Percentiles rank a stretch among this genome's conserved stretches.
phyloP scores from a whole-genome alignment of 1,140 invertebrate genomes.

The Conopomorpha cramerella region DNA sequence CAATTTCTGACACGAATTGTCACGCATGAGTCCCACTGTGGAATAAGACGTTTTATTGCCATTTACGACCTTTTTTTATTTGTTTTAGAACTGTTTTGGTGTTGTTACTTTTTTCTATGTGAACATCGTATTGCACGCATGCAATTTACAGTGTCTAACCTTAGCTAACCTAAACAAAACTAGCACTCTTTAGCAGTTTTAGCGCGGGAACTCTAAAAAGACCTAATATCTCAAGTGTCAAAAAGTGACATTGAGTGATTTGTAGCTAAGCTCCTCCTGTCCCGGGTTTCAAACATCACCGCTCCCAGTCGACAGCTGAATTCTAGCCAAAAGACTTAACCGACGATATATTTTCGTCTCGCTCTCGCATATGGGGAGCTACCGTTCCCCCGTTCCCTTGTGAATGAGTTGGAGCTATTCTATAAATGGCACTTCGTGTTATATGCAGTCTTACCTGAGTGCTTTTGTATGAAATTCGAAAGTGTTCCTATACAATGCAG shows the following conservation, averaged over 20 bases:
- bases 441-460: constrained; percentile 46
- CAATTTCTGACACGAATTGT: no score
- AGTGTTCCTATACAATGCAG: constrained; percentile 9
- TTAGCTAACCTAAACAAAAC: no score
- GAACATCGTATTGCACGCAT: no score
- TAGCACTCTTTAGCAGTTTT: no score
- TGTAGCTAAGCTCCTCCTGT: constrained; percentile 62
- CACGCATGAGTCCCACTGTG: no score
- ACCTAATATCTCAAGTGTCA: constrained; percentile 63
- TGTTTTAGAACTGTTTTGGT: no score
- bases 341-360: constrained; percentile 36
- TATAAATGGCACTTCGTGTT: constrained; percentile 45
- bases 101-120: no score
- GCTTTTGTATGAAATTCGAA: constrained; percentile 56
- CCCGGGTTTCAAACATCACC: constrained; percentile 62
- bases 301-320: constrained; percentile 52
- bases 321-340: constrained; percentile 41
- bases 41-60: no score
- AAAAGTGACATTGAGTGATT: constrained; percentile 63
- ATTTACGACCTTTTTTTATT: no score
- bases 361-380: constrained; percentile 23
- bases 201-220: constrained; percentile 57
- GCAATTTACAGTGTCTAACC: no score
- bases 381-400: no score
- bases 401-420: no score